Percentiles rank a stretch among this genome's conserved stretches.
Conservation (phyloP, 2,113 vertebrate species). For the Telmatochromis brichardi region DNA sequence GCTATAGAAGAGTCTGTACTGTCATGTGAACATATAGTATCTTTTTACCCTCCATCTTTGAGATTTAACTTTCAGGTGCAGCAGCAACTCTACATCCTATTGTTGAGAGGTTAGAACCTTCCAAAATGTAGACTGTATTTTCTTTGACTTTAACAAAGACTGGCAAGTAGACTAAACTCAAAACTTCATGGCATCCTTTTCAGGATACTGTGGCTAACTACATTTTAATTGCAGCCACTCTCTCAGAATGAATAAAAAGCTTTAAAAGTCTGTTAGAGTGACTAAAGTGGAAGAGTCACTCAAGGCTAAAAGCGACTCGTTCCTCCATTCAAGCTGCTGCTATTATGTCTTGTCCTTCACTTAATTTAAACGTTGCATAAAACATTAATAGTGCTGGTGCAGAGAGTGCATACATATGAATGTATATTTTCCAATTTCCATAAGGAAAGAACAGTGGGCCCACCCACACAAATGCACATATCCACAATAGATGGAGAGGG, state of each 20-base stretch:
- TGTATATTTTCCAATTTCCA: slow-evolving; percentile 9
- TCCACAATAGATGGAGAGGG: slow-evolving; percentile 22
- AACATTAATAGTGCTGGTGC: not conserved
- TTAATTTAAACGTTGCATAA: slow-evolving; percentile 11
- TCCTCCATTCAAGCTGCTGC: not conserved
- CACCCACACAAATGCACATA: slow-evolving; percentile 14
- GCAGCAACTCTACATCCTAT: not conserved
- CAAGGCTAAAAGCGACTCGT: not conserved
- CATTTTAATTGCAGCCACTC: not conserved
- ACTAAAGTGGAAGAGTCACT: not conserved
- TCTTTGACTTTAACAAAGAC: not conserved
- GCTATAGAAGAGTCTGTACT: not conserved
- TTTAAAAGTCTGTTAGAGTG: not conserved
- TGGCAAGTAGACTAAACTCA: not conserved
- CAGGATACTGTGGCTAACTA: not conserved
- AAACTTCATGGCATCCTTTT: not conserved
- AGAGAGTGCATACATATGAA: not conserved
- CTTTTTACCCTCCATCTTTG: not conserved
- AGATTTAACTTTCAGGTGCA: not conserved
- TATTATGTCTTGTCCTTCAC: not conserved
- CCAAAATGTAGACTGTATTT: not conserved
- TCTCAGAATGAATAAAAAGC: not conserved
- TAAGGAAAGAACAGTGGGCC: not conserved
- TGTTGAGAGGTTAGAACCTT: not conserved
- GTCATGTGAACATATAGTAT: not conserved